Conservation (phyloP, 2,797 vertebrate genomes). For the Lagorchestes hirsutus region DNA sequence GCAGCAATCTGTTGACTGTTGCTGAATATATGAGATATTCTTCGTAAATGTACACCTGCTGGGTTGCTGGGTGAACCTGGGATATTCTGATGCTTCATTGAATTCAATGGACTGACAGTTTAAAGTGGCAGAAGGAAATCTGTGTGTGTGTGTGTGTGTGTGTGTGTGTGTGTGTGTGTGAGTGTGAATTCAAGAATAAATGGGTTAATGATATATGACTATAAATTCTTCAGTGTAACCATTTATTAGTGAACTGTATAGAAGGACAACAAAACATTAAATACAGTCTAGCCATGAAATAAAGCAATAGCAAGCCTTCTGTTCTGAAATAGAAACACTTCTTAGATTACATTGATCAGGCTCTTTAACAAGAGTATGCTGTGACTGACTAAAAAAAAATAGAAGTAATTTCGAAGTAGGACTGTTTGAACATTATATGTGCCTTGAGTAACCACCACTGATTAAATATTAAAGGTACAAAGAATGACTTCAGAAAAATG, state of each 20-base stretch:
- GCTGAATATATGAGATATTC: conserved; percentile 55
- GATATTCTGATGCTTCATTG: conserved; percentile 66
- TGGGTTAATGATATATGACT: conserved; percentile 63
- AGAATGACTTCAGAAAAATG: conserved; percentile 67
- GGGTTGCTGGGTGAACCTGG: conserved; percentile 47
- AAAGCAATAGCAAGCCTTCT: conserved; percentile 19
- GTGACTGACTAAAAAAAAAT: neutral
- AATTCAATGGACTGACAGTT: conserved; percentile 69
- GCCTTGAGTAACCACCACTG: conserved; percentile 48
- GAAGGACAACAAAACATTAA: conserved; percentile 55
- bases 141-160: conserved; percentile 40
- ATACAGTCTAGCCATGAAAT: conserved; percentile 55
- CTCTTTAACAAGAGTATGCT: conserved; percentile 44
- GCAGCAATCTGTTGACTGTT: conserved; percentile 55
- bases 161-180: conserved; percentile 34
- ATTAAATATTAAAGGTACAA: conserved; percentile 67
- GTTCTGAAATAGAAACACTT: conserved; percentile 46
- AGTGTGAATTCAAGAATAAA: conserved; percentile 52
- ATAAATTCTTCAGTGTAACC: conserved; percentile 54
- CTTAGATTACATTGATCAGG: conserved; percentile 48
- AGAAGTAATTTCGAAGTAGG: conserved; percentile 56
- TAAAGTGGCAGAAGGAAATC: conserved; percentile 58
- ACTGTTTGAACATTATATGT: conserved; percentile 22
- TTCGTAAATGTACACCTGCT: conserved; percentile 67
- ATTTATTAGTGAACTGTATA: conserved; percentile 70